phyloP scores from a whole-genome alignment of 2,113 vertebrate species.

The Clarias macrocephalus region DNA sequence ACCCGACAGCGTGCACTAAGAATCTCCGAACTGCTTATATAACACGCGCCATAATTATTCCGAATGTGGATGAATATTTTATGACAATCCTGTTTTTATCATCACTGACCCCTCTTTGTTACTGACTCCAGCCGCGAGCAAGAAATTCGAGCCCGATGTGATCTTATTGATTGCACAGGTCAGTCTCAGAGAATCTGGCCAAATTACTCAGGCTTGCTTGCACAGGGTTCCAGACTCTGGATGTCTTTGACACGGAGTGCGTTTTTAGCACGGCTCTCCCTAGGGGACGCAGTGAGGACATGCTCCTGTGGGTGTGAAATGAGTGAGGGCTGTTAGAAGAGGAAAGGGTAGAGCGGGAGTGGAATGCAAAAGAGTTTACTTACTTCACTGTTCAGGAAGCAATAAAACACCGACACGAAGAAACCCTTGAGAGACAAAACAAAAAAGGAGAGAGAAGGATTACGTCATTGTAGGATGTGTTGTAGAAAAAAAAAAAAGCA shows the following conservation, averaged over 20 bases:
- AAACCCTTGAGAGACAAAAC: constrained; percentile 42
- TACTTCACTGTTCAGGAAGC: constrained; percentile 58
- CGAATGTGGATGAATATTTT: constrained; percentile 35
- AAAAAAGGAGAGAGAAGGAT: background rate
- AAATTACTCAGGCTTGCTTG: constrained; percentile 32
- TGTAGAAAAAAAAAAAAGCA: background rate
- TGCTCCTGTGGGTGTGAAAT: constrained; percentile 92
- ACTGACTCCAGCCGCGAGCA: background rate
- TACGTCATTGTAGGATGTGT: background rate
- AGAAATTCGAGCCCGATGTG: background rate
- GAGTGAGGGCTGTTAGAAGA: constrained; percentile 65
- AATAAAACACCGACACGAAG: constrained; percentile 56
- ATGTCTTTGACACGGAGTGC: constrained; percentile 10
- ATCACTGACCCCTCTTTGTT: background rate
- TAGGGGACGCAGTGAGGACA: constrained; percentile 91
- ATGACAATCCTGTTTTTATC: constrained; percentile 26
- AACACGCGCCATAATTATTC: constrained; percentile 32
- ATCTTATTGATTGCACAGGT: constrained; percentile 37
- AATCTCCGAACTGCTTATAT: background rate
- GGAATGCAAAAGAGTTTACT: constrained; percentile 29
- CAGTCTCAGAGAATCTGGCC: constrained; percentile 2
- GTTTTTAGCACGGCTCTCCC: constrained; percentile 75
- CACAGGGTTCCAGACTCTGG: constrained; percentile 11
- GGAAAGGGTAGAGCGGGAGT: background rate
- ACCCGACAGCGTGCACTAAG: background rate